These are phyloP conservation scores for Torymus texanus DNA, from an alignment of 2,888 invertebrate genomes.

Conservation along the genomic window DNA sequence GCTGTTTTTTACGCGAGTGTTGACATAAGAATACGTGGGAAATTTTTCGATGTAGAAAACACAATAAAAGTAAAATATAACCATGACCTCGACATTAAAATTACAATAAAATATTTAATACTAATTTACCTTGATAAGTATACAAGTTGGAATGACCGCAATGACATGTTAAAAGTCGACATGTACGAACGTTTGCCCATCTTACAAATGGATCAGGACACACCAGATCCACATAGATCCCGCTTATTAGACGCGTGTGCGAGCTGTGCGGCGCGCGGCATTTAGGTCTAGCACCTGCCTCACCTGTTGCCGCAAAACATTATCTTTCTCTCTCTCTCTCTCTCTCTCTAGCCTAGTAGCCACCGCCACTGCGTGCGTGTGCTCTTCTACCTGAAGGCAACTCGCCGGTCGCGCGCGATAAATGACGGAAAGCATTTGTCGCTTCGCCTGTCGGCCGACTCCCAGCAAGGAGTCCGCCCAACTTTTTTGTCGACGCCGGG, in stretches of 20 bases:
- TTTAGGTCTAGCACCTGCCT: slow-evolving; percentile 74
- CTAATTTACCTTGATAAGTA: no score
- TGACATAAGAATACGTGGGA: slow-evolving; percentile 5
- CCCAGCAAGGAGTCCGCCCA: slow-evolving; percentile 14
- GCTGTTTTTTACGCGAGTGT: neutral
- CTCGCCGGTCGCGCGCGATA: slow-evolving; percentile 65
- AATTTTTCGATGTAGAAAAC: neutral
- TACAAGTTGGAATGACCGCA: no score
- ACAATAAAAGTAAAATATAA: neutral
- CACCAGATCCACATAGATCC: slow-evolving; percentile 63
- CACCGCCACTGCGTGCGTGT: slow-evolving; percentile 59
- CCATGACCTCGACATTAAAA: no score
- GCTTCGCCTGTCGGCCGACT: slow-evolving; percentile 28
- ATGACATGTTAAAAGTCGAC: no score
- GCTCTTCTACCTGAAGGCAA: slow-evolving; percentile 66
- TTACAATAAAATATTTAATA: no score
- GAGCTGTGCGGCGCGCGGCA: slow-evolving; percentile 64
- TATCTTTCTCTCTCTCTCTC: slow-evolving; percentile 47
- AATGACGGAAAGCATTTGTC: slow-evolving; percentile 67
- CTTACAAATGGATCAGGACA: slow-evolving; percentile 55
- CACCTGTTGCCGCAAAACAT: slow-evolving; percentile 74
- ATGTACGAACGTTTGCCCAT: neutral
- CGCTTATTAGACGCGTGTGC: slow-evolving; percentile 72
- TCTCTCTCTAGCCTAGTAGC: neutral
- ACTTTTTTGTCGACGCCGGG: slow-evolving; percentile 23